phyloP scores from a whole-genome alignment of 2,113 vertebrate genomes.

The Pseudorectes ferrugineus region DNA sequence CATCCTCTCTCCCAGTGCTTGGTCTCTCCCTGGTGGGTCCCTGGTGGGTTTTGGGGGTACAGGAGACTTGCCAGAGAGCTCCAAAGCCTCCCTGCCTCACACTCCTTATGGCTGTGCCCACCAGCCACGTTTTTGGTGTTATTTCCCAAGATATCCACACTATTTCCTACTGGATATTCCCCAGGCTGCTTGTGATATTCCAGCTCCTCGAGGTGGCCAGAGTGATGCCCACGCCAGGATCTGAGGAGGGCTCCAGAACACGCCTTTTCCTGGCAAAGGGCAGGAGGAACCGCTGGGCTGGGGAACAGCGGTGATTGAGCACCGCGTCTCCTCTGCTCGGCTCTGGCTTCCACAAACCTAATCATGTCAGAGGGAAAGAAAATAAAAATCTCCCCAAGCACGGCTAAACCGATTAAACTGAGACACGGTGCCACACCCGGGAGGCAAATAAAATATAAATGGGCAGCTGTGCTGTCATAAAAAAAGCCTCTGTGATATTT shows the following conservation, averaged over 20 bases:
- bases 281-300: conserved; percentile 21
- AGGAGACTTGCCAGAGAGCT: not conserved
- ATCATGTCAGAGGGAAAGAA: conserved; percentile 54
- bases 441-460: conserved; percentile 8
- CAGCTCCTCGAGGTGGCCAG: not conserved
- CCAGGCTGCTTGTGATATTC: not conserved
- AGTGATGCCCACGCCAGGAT: fast-evolving
- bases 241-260: not conserved
- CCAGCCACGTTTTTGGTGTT: fast-evolving
- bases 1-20: not conserved
- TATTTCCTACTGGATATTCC: not conserved
- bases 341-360: conserved; percentile 61
- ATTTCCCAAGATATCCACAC: fast-evolving
- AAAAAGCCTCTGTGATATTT: conserved; percentile 8
- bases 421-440: not conserved
- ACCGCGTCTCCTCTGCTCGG: conserved; percentile 22
- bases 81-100: not conserved
- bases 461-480: not conserved
- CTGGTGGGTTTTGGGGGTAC: not conserved
- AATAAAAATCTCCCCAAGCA: conserved; percentile 42
- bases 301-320: conserved; percentile 47
- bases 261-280: not conserved
- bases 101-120: fast-evolving
- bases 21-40: not conserved
- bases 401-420: not conserved